Evolutionary conservation across 2,888 invertebrate genomes (phyloP), one percentile per base, ranked within the genome.

Genomic region (Drosophila barbarae): DNA sequence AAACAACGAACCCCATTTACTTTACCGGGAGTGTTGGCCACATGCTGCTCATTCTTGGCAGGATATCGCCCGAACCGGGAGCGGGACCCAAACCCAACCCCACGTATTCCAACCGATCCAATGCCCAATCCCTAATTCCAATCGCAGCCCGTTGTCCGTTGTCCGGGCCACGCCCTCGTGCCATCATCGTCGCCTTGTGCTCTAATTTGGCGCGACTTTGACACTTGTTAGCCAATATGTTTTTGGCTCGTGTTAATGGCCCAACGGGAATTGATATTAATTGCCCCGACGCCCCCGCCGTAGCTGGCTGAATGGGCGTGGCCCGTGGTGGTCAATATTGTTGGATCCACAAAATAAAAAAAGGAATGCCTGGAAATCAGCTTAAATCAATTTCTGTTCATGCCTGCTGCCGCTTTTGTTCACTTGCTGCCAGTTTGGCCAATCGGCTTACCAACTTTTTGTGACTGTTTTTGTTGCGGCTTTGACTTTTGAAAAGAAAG

Each of bases 161-260:
- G 47, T 34, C 55, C 55, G 21, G 36, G 36, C 55, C 55, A 56
- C 51, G 59, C 54, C 47, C 61, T 52, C 47, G 53, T 56, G 50
- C 50, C 58, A 53, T 60, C 57, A 50, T 52, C 72, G 59, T 77
- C 78, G 81, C 76, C 70, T 81, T 71, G 82, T 44, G 74, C 71
- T 71, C 85, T 84, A 79, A 84, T 84, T 84, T 79, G 83, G 83
- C 77, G 83, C 79, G 85, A 85, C 84, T 85, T 83, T 83, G 85
- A 85, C 79, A 80, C 85, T 80, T 80, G 79, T 80, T 79, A 84
- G 79, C 85, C 85, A 79, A 84, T 79, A 79, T 79, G 79, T 83
- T 82, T 77, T 72, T 61, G 71, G 84, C 77, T 75, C 75, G 71
- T 84, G 80, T 82, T 80, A 85, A 80, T 80, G 80, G 83, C 74